Evolutionary conservation across 2,113 vertebrate genomes (phyloP).

Genomic region (Lasiurus borealis): DNA sequence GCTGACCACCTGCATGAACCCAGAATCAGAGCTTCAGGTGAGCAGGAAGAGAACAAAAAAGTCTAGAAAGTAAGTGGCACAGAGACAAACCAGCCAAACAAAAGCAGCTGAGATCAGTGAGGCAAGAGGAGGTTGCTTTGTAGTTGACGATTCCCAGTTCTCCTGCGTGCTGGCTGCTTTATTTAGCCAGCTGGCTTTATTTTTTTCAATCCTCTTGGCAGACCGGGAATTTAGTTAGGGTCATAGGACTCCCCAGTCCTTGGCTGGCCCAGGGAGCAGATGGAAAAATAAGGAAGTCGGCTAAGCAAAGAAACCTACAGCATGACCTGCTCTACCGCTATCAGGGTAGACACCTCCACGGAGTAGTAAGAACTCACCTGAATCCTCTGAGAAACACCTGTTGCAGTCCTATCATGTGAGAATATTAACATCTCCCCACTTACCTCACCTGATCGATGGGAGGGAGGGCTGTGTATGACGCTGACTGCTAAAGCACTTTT

Average conservation of each 20-base stretch:
- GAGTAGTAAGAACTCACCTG: not conserved
- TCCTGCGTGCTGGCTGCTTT: not conserved
- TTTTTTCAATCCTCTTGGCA: not conserved
- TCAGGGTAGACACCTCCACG: not conserved
- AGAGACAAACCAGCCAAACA: not conserved
- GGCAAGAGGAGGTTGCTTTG: not conserved
- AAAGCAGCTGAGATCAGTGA: not conserved
- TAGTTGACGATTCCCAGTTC: fast-evolving
- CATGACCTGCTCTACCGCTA: not conserved
- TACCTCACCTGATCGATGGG: not conserved
- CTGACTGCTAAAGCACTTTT: not conserved
- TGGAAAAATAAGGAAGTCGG: not conserved
- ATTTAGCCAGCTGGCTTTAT: not conserved
- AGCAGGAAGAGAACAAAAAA: not conserved
- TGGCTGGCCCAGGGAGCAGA: not conserved
- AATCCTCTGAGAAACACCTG: not conserved
- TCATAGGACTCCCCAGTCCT: not conserved
- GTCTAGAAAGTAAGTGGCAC: not conserved
- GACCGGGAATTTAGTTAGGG: not conserved
- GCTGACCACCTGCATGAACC: not conserved
- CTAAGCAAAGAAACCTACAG: not conserved
- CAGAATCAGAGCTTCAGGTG: not conserved
- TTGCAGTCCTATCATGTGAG: not conserved
- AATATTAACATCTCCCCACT: not conserved
- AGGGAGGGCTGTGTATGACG: fast-evolving